phyloP scores from a whole-genome alignment of 1,140 invertebrate genomes.

The Euglossa dilemma region DNA sequence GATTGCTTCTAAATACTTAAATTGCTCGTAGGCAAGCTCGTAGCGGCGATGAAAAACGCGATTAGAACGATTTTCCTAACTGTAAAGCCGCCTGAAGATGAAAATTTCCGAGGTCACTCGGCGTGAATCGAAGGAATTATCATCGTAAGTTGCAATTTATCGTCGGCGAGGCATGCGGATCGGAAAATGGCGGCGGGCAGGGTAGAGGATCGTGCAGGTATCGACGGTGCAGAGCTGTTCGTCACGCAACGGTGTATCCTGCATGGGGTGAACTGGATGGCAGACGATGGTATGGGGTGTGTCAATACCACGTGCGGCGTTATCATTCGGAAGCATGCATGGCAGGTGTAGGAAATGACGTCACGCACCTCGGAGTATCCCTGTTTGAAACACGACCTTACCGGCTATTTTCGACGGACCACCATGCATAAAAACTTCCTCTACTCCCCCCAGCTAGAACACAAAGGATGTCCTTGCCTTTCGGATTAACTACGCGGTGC shows the following conservation, averaged over 20 bases:
- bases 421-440: constrained; percentile 61
- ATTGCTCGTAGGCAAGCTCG: background rate
- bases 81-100: background rate
- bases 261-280: constrained; percentile 72
- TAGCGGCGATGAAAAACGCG: background rate
- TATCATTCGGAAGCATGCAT: constrained; percentile 82
- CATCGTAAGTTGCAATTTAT: constrained; percentile 10
- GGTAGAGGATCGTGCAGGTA: background rate
- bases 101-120: constrained; percentile 2
- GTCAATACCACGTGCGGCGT: constrained; percentile 74
- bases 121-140: constrained; percentile 15
- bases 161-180: background rate
- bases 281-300: constrained; percentile 68
- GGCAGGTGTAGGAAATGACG: constrained; percentile 82
- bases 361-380: constrained; percentile 70
- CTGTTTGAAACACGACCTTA: constrained; percentile 64
- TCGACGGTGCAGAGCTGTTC: constrained; percentile 61
- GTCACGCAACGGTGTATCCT: constrained; percentile 79
- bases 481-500: background rate
- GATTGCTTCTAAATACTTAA: background rate
- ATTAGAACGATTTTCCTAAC: constrained; percentile 1
- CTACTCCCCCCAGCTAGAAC: constrained; percentile 30
- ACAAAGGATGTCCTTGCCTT: constrained; percentile 40
- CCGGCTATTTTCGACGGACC: constrained; percentile 56
- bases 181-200: too few relatives aligned